A percentile compares a stretch with the other conserved stretches of the same genome.
phyloP scores from a whole-genome alignment of 2,888 invertebrate genomes.

The Molorchus minor region DNA sequence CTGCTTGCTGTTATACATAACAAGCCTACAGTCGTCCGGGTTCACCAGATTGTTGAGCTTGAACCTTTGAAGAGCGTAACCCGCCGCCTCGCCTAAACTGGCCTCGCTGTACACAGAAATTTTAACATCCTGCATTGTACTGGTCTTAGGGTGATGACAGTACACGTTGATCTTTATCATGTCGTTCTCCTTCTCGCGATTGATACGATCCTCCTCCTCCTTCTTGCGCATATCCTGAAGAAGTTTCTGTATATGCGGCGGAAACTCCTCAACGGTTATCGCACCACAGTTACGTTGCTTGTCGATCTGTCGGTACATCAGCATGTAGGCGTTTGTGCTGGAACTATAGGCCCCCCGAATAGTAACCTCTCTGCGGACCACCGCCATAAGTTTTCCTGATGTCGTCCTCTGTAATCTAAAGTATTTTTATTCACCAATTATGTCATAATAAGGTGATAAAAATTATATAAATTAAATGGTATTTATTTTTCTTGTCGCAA shows the following conservation, averaged over 20 bases:
- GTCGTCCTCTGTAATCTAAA: conserved; percentile 80
- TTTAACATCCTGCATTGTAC: conserved; percentile 66
- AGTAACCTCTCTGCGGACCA: conserved; percentile 71
- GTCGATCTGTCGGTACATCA: conserved; percentile 86
- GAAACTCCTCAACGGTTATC: conserved; percentile 75
- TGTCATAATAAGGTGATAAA: no score
- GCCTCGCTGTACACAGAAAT: conserved; percentile 69
- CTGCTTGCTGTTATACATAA: conserved; percentile 72
- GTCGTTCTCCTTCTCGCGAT: conserved; percentile 70
- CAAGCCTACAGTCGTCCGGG: conserved; percentile 75
- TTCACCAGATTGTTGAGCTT: conserved; percentile 69
- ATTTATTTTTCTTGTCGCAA: neutral
- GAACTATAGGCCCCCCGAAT: conserved; percentile 79
- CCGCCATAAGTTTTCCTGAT: conserved; percentile 86
- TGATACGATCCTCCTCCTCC: conserved; percentile 71
- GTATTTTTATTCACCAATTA: conserved; percentile 16
- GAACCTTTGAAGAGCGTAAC: conserved; percentile 70
- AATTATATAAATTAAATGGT: neutral
- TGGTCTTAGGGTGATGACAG: conserved; percentile 69
- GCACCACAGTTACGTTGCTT: conserved; percentile 70
- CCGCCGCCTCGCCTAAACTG: conserved; percentile 69
- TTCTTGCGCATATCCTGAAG: conserved; percentile 71
- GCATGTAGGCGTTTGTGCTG: conserved; percentile 90
- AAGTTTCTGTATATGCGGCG: conserved; percentile 74
- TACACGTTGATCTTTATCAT: conserved; percentile 72